These are phyloP conservation scores for Sinocyclocheilus grahami DNA, from an alignment of 2,113 vertebrate species.

Conservation along the genomic window DNA sequence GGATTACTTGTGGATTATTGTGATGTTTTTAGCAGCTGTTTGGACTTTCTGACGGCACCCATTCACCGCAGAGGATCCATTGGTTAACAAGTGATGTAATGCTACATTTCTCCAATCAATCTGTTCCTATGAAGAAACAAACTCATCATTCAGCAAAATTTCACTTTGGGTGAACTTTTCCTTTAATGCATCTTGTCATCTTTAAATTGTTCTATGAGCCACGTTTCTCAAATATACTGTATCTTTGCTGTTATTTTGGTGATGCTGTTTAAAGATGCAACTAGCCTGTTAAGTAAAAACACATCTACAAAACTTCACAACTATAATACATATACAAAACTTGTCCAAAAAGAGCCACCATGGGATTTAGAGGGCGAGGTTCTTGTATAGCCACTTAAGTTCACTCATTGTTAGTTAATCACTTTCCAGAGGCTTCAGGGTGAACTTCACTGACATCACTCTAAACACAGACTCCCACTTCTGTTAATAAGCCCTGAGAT, in stretches of 20 bases:
- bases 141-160: too few relatives aligned
- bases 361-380: not conserved
- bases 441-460: not conserved
- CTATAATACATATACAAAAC: not conserved
- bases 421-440: conserved; percentile 5
- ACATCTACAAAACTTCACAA: not conserved
- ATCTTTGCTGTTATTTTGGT: not conserved
- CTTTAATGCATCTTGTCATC: not conserved
- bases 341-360: not conserved
- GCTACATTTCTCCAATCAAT: too few relatives aligned
- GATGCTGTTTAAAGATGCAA: not conserved
- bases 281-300: not conserved
- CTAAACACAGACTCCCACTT: conserved; percentile 23
- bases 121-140: too few relatives aligned
- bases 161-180: too few relatives aligned
- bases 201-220: not conserved
- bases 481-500: not conserved
- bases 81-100: too few relatives aligned
- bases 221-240: not conserved
- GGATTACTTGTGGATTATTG: too few relatives aligned
- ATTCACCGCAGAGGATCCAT: too few relatives aligned
- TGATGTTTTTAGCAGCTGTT: too few relatives aligned
- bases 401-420: not conserved
- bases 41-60: too few relatives aligned
- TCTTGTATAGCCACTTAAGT: not conserved